Evolutionary conservation across 2,888 invertebrate genomes (phyloP).

Genomic region (Acanthosepion lycidas): DNA sequence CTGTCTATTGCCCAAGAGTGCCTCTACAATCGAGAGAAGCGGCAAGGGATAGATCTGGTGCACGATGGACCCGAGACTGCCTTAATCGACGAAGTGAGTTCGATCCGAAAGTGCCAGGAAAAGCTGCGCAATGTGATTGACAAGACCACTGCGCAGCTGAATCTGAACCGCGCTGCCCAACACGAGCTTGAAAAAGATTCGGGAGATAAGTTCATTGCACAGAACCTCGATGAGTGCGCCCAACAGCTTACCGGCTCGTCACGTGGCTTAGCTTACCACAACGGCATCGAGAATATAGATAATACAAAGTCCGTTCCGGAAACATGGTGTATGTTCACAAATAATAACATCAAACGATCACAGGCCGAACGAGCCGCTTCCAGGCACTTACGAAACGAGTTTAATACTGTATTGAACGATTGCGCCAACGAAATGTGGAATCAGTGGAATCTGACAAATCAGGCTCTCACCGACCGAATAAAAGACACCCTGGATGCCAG

Average conservation of each 20-base stretch:
- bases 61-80: conserved; percentile 92
- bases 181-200: conserved; percentile 91
- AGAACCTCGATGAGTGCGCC: conserved; percentile 66
- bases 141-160: conserved; percentile 72
- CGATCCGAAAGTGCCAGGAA: conserved; percentile 85
- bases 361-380: conserved; percentile 74
- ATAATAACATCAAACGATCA: conserved; percentile 75
- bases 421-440: conserved; percentile 75
- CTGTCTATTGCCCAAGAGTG: conserved; percentile 94
- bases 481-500: conserved; percentile 74
- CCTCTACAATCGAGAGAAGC: conserved; percentile 90
- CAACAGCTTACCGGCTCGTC: conserved; percentile 68
- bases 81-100: conserved; percentile 87
- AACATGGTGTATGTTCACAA: conserved; percentile 74
- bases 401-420: conserved; percentile 71
- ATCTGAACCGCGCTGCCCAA: conserved; percentile 73
- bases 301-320: conserved; percentile 74
- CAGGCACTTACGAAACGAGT: conserved; percentile 71
- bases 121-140: conserved; percentile 81
- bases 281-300: conserved; percentile 71
- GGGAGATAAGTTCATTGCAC: conserved; percentile 88
- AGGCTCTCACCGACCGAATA: conserved; percentile 72
- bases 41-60: conserved; percentile 91
- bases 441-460: conserved; percentile 74
- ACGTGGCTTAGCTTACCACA: conserved; percentile 69